Conservation (phyloP, 2,888 invertebrate genomes). For the Pedicia rivosa region DNA sequence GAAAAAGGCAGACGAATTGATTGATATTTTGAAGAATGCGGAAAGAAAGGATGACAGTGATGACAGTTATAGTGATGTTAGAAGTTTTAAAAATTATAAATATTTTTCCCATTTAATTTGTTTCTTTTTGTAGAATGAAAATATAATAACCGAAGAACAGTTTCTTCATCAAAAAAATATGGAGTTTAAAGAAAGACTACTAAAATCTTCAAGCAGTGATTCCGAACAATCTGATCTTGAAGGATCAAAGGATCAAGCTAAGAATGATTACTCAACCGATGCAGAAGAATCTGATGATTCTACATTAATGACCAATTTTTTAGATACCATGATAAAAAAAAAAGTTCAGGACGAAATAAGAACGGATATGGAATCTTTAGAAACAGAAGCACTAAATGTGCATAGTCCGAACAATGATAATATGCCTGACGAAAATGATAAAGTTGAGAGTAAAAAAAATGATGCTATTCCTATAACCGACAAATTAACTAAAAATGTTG, state of each 20-base stretch:
- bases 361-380: too few species aligned
- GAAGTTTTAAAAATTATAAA: conserved; percentile 11
- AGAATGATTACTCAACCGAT: conserved; percentile 31
- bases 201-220: conserved; percentile 21
- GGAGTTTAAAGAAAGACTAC: conserved; percentile 21
- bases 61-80: conserved; percentile 22
- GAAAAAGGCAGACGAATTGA: conserved; percentile 9
- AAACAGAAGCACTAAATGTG: too few species aligned
- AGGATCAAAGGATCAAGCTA: conserved; percentile 11
- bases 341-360: conserved; percentile 2
- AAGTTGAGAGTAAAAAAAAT: too few species aligned
- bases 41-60: conserved; percentile 15
- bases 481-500: too few species aligned
- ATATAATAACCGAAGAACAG: conserved; percentile 23
- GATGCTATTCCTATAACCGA: too few species aligned
- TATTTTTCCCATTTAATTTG: neutral
- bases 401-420: too few species aligned
- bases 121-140: conserved; percentile 17
- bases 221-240: neutral
- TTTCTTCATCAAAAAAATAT: conserved; percentile 24
- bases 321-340: conserved; percentile 13
- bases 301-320: conserved; percentile 26
- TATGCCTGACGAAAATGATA: too few species aligned
- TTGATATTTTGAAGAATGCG: conserved; percentile 10
- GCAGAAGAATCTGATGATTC: conserved; percentile 14